These are phyloP conservation scores for Hypsopygia costalis DNA, from an alignment of 2,888 invertebrate genomes.

Conservation along the genomic window DNA sequence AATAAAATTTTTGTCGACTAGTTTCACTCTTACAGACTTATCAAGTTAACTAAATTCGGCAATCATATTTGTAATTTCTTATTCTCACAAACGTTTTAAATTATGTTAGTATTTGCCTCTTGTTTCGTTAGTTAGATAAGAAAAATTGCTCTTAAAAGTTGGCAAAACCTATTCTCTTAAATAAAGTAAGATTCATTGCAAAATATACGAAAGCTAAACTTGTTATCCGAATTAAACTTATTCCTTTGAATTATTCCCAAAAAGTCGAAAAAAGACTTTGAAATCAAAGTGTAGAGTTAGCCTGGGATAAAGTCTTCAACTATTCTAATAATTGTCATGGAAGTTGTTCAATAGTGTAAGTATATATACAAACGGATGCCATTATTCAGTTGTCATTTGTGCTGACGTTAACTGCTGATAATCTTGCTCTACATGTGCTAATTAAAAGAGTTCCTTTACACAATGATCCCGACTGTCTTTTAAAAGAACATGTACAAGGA, in stretches of 20 bases:
- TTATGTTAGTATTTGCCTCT: no score
- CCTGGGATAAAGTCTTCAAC: neutral
- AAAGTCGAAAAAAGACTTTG: neutral
- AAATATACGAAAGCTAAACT: neutral
- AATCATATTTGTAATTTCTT: no score
- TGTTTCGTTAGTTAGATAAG: no score
- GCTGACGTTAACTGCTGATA: conserved; percentile 59
- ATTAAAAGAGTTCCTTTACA: conserved; percentile 66
- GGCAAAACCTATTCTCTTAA: neutral
- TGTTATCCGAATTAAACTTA: neutral
- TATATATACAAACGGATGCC: conserved; percentile 29
- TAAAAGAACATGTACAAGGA: conserved; percentile 43
- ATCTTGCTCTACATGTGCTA: conserved; percentile 73
- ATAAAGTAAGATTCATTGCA: neutral
- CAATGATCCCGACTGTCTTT: conserved; percentile 70
- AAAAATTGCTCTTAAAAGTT: neutral
- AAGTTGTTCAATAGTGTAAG: no score
- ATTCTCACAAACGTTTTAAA: no score
- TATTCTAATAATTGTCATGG: conserved; percentile 15
- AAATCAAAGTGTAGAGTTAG: neutral
- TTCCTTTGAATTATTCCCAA: neutral
- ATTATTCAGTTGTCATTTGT: conserved; percentile 66
- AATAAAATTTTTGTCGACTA: no score
- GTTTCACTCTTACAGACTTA: no score
- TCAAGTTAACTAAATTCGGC: no score